Conservation (phyloP, 2,888 invertebrate genomes). For the Pecten maximus region DNA sequence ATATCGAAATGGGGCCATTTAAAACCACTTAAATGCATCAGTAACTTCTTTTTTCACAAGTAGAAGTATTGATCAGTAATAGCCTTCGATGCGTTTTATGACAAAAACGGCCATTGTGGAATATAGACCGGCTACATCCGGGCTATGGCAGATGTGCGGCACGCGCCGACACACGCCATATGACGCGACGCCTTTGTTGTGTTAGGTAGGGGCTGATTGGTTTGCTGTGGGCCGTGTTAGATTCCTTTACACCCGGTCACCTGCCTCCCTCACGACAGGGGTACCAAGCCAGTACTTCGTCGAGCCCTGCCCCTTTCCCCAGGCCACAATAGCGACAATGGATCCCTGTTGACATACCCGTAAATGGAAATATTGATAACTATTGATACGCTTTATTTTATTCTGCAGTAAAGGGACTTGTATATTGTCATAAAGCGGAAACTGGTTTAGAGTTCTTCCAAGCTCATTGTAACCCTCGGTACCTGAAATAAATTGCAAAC, state of each 20-base stretch:
- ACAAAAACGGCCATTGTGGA: background rate
- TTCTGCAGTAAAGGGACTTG: background rate
- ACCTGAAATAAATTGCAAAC: too few relatives aligned
- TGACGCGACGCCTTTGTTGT: slow-evolving; percentile 7
- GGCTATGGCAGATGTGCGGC: slow-evolving; percentile 30
- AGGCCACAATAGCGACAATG: background rate
- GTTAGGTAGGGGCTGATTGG: slow-evolving; percentile 1
- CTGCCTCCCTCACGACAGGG: background rate
- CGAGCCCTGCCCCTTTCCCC: background rate
- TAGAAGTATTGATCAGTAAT: background rate
- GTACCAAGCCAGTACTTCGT: background rate
- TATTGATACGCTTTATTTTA: background rate
- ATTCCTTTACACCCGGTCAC: slow-evolving; percentile 10
- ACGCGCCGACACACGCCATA: slow-evolving; percentile 27
- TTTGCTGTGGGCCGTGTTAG: background rate
- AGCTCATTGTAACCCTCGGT: too few relatives aligned
- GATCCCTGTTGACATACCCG: background rate
- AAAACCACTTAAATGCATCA: slow-evolving; percentile 35
- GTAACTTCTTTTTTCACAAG: background rate
- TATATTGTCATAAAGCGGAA: background rate
- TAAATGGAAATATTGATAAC: background rate
- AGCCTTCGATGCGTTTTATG: background rate
- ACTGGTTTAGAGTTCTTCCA: too few relatives aligned
- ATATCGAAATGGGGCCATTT: background rate
- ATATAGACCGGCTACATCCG: slow-evolving; percentile 20